phyloP scores from a whole-genome alignment of 2,797 vertebrate species.

The Acropternis orthonyx region DNA sequence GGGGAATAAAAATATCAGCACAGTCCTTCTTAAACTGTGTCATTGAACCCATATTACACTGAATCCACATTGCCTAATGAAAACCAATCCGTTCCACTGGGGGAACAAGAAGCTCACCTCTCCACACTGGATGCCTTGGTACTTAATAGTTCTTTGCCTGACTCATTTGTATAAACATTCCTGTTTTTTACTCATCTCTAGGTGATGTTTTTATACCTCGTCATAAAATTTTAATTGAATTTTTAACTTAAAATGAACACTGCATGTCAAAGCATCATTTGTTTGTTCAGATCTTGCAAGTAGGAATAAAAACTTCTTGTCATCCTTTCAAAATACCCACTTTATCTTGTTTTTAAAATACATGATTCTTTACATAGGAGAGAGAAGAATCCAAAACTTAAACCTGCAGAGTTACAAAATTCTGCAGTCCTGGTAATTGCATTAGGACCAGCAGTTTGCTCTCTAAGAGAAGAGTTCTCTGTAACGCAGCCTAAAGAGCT shows the following conservation, averaged over 20 bases:
- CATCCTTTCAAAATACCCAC: neutral
- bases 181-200: neutral
- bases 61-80: neutral
- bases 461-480: neutral
- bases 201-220: neutral
- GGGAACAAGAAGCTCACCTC: neutral
- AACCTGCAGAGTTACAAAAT: neutral
- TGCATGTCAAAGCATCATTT: neutral
- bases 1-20: neutral
- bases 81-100: neutral
- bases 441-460: neutral
- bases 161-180: neutral
- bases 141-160: neutral
- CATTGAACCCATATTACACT: neutral
- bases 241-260: neutral
- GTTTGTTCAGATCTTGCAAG: neutral
- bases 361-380: rapidly evolving
- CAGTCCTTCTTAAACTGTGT: neutral
- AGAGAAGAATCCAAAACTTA: neutral
- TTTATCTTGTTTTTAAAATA: neutral
- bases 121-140: neutral
- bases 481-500: rapidly evolving
- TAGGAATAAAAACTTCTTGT: neutral
- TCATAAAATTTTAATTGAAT: neutral
- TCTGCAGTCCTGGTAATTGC: rapidly evolving